A percentile compares a stretch with the other conserved stretches of the same genome.
phyloP scores from a whole-genome alignment of 2,113 vertebrate genomes.

The Lepus europaeus region DNA sequence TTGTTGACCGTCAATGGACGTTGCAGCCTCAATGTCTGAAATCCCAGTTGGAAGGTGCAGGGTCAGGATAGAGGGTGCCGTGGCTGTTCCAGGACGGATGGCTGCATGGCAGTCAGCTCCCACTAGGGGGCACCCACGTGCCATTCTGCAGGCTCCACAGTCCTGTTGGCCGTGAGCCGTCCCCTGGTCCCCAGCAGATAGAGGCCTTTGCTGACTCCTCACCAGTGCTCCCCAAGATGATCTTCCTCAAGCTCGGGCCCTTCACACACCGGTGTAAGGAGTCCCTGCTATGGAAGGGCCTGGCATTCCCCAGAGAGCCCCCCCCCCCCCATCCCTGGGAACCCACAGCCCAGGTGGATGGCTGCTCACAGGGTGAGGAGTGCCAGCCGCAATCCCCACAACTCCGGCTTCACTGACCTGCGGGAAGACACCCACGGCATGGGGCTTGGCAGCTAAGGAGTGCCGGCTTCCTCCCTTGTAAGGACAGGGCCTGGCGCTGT shows the following conservation, averaged over 20 bases:
- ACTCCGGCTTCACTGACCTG: not conserved
- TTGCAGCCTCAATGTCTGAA: not conserved
- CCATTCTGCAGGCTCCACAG: not conserved
- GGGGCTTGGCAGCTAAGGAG: not conserved
- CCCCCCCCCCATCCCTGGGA: not conserved
- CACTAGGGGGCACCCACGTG: constrained; percentile 83
- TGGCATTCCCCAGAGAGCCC: not conserved
- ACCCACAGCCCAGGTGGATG: not conserved
- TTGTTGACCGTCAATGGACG: not conserved
- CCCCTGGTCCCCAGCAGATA: not conserved
- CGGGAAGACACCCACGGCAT: not conserved
- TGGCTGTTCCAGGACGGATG: fast-evolving
- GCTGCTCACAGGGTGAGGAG: not conserved
- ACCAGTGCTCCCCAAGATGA: not conserved
- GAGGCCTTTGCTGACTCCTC: not conserved
- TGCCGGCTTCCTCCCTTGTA: not conserved
- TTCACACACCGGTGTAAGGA: not conserved
- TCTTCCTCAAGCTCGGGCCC: not conserved
- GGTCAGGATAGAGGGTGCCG: not conserved
- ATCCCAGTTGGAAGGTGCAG: too few species aligned
- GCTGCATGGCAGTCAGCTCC: not conserved
- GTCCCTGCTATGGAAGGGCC: not conserved
- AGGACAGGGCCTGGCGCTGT: fast-evolving
- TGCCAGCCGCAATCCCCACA: not conserved
- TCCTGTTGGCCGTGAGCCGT: fast-evolving